These are phyloP conservation scores for Trissonchulus latispiculum DNA, from an alignment of 2,888 invertebrate species.

Conservation along the genomic window DNA sequence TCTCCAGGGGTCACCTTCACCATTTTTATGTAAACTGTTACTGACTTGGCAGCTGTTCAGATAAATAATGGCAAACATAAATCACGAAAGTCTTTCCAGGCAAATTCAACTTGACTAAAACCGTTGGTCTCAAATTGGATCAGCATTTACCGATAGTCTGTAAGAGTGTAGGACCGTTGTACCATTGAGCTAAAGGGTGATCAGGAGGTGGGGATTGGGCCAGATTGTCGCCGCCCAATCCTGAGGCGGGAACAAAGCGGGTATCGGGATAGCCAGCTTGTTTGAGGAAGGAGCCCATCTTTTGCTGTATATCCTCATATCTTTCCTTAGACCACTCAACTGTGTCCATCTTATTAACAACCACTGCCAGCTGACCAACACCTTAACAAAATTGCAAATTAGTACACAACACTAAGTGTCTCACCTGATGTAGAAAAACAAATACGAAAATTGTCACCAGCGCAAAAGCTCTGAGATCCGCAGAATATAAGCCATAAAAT, in stretches of 20 bases:
- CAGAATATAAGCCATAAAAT: no score
- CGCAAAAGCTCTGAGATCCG: no score
- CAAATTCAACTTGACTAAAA: constrained; percentile 73
- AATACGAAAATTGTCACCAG: no score
- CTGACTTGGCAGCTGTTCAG: constrained; percentile 70
- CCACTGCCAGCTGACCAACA: constrained; percentile 82
- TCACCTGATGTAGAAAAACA: no score
- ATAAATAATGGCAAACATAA: constrained; percentile 75
- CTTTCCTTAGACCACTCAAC: constrained; percentile 81
- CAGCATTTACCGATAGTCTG: constrained; percentile 68
- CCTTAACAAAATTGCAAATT: constrained; percentile 59
- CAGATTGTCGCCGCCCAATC: constrained; percentile 87
- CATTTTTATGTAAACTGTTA: constrained; percentile 65
- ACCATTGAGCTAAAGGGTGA: constrained; percentile 57
- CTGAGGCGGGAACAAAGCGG: constrained; percentile 84
- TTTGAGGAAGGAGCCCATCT: constrained; percentile 55
- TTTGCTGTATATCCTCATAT: constrained; percentile 74
- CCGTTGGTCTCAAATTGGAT: constrained; percentile 60
- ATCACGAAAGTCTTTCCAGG: constrained; percentile 76
- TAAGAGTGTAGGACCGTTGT: constrained; percentile 69
- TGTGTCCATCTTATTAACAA: constrained; percentile 93
- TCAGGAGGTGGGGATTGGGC: constrained; percentile 56
- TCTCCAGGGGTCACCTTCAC: no score
- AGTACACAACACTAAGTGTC: no score
- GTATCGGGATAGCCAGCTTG: constrained; percentile 17